Conservation (phyloP, 2,888 invertebrate genomes). For the Merodon equestris region DNA sequence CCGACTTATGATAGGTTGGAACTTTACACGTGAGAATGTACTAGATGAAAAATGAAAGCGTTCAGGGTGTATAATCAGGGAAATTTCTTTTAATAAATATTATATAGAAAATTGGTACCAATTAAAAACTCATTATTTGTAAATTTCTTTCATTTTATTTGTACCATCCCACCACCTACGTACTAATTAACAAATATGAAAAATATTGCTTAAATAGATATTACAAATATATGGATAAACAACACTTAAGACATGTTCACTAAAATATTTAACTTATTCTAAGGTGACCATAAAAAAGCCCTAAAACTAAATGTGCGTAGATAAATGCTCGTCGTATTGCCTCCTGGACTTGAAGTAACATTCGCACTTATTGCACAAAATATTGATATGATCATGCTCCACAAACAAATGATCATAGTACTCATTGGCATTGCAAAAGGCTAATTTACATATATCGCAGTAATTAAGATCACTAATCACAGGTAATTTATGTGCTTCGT, state of each 20-base stretch:
- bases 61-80: constrained; percentile 18
- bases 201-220: too few species aligned
- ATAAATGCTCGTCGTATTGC: constrained; percentile 55
- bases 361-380: constrained; percentile 56
- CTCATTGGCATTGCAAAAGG: constrained; percentile 25
- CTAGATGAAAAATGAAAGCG: constrained; percentile 15
- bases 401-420: constrained; percentile 57
- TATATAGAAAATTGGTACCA: too few species aligned
- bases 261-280: constrained; percentile 10
- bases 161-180: constrained; percentile 44
- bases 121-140: not conserved
- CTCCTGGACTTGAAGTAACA: constrained; percentile 53
- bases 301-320: constrained; percentile 32
- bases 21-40: constrained; percentile 41
- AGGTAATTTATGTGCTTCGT: constrained; percentile 45
- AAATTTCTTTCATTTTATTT: constrained; percentile 23
- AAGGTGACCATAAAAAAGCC: too few species aligned
- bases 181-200: constrained; percentile 42
- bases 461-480: constrained; percentile 48
- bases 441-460: constrained; percentile 55
- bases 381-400: constrained; percentile 53
- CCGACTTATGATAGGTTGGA: constrained; percentile 60
- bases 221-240: too few species aligned
- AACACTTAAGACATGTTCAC: not conserved
- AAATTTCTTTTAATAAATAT: too few species aligned